Evolutionary conservation across 2,797 vertebrate genomes (phyloP).

Genomic region (Cyclura pinguis): DNA sequence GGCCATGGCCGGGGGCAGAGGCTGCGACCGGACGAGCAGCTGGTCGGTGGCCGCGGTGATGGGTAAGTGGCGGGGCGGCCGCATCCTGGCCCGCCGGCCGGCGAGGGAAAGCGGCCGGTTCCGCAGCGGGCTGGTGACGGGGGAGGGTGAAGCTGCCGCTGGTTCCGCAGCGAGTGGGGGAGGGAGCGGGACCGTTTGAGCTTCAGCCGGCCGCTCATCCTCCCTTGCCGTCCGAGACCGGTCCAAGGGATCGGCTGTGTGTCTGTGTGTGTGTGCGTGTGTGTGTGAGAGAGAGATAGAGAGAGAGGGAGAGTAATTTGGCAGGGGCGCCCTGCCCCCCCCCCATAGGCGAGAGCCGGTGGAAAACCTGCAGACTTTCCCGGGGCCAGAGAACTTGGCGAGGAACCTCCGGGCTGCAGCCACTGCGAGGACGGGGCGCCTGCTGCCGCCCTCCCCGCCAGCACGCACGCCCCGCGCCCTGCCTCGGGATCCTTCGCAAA

Average conservation of each 20-base stretch:
- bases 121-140: background rate
- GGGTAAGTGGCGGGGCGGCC: background rate
- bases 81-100: background rate
- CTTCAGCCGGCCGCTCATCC: background rate
- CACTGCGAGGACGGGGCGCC: background rate
- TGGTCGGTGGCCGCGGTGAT: background rate
- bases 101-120: background rate
- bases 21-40: background rate
- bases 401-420: too few species aligned
- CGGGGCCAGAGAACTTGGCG: too few species aligned
- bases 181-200: too few species aligned
- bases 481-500: background rate
- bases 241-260: background rate
- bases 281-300: too few species aligned
- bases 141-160: background rate
- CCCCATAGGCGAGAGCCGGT: too few species aligned
- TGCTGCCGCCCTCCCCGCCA: too few species aligned
- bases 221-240: background rate
- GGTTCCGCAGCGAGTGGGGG: background rate
- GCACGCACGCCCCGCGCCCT: too few species aligned
- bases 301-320: too few species aligned
- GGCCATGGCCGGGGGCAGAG: background rate
- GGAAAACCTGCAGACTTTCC: too few species aligned
- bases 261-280: background rate
- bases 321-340: too few species aligned